phyloP scores from a whole-genome alignment of 2,888 invertebrate species.

The Pemphredon lugubris region DNA sequence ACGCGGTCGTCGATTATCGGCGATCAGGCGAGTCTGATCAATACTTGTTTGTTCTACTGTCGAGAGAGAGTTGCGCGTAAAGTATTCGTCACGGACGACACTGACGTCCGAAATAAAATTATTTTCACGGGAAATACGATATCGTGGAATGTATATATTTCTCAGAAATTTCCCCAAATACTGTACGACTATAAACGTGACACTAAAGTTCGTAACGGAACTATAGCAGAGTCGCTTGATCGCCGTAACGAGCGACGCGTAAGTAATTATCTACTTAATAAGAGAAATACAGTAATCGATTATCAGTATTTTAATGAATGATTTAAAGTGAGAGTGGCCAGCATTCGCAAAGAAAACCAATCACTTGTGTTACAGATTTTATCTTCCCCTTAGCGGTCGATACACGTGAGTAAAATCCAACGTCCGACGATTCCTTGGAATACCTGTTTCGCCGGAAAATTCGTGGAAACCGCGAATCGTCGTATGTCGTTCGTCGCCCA shows the following conservation, averaged over 20 bases:
- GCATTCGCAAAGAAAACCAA: constrained; percentile 38
- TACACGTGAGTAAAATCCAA: not conserved
- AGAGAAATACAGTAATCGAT: constrained; percentile 59
- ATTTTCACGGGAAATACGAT: not conserved
- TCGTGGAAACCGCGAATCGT: not conserved
- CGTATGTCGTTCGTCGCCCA: not conserved
- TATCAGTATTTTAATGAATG: constrained; percentile 57
- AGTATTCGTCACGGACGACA: no score
- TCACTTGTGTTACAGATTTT: not conserved
- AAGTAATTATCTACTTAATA: constrained; percentile 53
- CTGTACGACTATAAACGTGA: no score
- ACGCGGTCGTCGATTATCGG: constrained; percentile 37
- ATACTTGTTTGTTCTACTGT: no score
- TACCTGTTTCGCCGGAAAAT: not conserved
- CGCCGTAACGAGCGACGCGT: constrained; percentile 23
- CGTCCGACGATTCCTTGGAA: not conserved
- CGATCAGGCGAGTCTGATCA: constrained; percentile 41
- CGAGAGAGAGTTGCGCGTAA: no score
- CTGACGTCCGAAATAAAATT: no score
- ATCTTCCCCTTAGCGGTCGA: not conserved
- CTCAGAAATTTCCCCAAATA: not conserved
- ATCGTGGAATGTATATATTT: not conserved
- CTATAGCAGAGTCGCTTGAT: constrained; percentile 29
- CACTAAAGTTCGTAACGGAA: no score
- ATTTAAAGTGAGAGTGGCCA: constrained; percentile 52